These are phyloP conservation scores for Scleropages formosus DNA, from an alignment of 2,797 vertebrate species.

Conservation along the genomic window DNA sequence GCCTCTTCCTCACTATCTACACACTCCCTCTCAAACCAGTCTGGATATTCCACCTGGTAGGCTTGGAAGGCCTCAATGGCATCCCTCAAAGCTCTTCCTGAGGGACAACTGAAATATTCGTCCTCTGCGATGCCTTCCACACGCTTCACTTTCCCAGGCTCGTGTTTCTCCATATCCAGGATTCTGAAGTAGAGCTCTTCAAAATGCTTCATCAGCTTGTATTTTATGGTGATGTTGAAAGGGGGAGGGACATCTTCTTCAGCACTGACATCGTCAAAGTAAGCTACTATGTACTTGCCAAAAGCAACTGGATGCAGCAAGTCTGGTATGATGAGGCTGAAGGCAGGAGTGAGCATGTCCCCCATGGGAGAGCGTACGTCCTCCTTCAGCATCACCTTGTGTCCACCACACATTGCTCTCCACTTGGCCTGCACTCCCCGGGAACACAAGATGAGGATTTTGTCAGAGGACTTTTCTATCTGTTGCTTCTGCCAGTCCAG, in stretches of 20 bases:
- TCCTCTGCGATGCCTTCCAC: conserved; percentile 73
- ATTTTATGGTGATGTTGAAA: conserved; percentile 79
- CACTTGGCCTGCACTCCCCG: conserved; percentile 87
- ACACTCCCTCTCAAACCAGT: conserved; percentile 83
- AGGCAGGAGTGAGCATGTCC: conserved; percentile 85
- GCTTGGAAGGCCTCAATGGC: conserved; percentile 75
- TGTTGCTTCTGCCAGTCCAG: conserved; percentile 81
- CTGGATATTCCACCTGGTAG: conserved; percentile 72
- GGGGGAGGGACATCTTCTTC: conserved; percentile 80
- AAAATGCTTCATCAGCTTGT: conserved; percentile 87
- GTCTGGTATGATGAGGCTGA: conserved; percentile 85
- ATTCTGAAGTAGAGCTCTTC: conserved; percentile 90
- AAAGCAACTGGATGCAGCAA: conserved; percentile 79
- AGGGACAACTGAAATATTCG: conserved; percentile 71
- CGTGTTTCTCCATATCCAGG: conserved; percentile 85
- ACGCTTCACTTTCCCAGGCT: conserved; percentile 75
- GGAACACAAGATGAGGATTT: conserved; percentile 89
- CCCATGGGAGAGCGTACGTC: conserved; percentile 72
- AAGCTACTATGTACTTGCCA: conserved; percentile 86
- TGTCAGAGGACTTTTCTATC: conserved; percentile 74
- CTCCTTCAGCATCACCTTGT: conserved; percentile 68
- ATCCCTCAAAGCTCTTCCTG: conserved; percentile 71
- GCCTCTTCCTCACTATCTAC: conserved; percentile 52
- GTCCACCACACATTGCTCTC: conserved; percentile 80
- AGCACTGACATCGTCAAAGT: conserved; percentile 80